Evolutionary conservation across 2,113 vertebrate genomes (phyloP).

Genomic region (Argyrosomus japonicus): DNA sequence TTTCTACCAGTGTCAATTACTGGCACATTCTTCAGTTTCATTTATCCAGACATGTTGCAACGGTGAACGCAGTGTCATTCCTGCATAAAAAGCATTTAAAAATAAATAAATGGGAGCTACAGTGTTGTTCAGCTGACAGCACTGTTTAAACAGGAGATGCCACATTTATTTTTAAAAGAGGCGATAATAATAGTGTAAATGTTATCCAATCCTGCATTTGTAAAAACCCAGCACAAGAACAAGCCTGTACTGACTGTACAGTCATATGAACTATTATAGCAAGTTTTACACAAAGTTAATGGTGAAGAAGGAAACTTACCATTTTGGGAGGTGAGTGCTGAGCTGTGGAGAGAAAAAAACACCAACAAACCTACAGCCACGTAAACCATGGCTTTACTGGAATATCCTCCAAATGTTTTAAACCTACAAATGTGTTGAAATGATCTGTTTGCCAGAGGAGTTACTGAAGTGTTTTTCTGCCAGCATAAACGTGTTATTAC

Average conservation of each 20-base stretch:
- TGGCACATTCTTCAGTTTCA: background rate
- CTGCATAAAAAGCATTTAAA: background rate
- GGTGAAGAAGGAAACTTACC: conserved; percentile 54
- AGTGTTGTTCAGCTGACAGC: too few relatives aligned
- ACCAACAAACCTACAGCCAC: conserved; percentile 24
- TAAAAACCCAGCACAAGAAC: background rate
- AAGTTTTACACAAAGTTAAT: background rate
- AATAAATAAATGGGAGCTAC: background rate
- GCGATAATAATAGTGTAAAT: background rate
- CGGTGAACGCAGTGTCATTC: background rate
- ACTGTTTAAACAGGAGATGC: background rate
- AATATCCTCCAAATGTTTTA: background rate
- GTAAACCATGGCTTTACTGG: conserved; percentile 48
- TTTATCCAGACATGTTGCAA: background rate
- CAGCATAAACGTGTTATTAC: conserved; percentile 21
- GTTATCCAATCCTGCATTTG: background rate
- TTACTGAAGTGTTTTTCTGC: conserved; percentile 1
- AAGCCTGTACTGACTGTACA: background rate
- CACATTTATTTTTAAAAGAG: background rate
- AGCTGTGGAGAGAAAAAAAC: conserved; percentile 49
- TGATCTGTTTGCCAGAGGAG: conserved; percentile 1
- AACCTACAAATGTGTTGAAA: background rate
- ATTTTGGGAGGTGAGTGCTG: conserved; percentile 46
- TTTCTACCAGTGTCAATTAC: background rate
- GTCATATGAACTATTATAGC: background rate